Evolutionary conservation across 2,888 invertebrate species (phyloP), one percentile per base, ranked within the genome.

Genomic region (Phalangium opilio): DNA sequence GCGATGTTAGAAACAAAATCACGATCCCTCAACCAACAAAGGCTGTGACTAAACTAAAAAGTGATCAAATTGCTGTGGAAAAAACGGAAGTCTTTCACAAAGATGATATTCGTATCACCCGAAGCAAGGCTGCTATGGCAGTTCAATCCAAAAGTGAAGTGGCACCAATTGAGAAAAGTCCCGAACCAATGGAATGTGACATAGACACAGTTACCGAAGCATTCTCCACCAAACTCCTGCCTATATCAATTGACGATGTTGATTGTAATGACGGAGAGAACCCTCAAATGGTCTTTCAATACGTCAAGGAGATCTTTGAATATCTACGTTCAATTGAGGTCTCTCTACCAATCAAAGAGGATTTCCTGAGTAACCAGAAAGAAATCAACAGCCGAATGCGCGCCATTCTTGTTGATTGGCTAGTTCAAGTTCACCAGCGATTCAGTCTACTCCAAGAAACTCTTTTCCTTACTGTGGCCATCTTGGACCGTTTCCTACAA

Each of bases 401-500:
- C 52, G 72, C 80, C 12, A 81, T 90, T 42, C 73, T 96, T 14
- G 73, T 95, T 50, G 89, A 95, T 65, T 96, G 95, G 95, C 71
- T 96, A 45, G 81, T 87, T 14, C 89, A 90, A 61, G 89, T 95
- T 8, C 89, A 90, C 58, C 69, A 75, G 43, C 82, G 86, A 62
- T 95, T 91, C 67, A 79, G 79, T 53, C 71, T 91, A 45, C 70
- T 81, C 15, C 76, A 82, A 46, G 96, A 96, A 67, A 93, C 93
- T 8, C 77, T 91, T 51, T 87, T 89, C 64, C 69, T 93, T 60
- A 79, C 87, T 47, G 77, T 93, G 45, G 79, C 82, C 55, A 80
- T 90, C 15, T 74, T 93, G 58, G 96, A 96, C 70, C 74, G 87
- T 62, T 93, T 83, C 70, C 73, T 95, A 56, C 81, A 84, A 75